Percentiles rank a stretch among this genome's conserved stretches.
phyloP scores from a whole-genome alignment of 2,888 invertebrate genomes.

The Synergus itoensis region DNA sequence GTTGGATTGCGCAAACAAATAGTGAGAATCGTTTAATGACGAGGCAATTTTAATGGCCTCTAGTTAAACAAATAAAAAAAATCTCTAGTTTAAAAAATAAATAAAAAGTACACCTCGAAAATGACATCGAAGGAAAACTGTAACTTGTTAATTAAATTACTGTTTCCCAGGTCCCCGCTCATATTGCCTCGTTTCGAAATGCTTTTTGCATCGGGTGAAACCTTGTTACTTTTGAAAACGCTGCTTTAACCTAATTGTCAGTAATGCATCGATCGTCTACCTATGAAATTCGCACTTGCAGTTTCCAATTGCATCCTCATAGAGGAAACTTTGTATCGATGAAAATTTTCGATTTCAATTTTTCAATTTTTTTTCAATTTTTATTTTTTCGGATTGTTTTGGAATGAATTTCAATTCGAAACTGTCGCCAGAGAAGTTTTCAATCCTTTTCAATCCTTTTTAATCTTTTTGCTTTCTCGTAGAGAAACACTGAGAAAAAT shows the following conservation, averaged over 20 bases:
- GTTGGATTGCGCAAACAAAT: background rate
- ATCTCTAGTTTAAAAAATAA: background rate
- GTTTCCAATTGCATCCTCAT: background rate
- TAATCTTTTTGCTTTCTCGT: no score
- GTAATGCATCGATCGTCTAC: constrained; percentile 3
- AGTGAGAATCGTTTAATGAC: constrained; percentile 6
- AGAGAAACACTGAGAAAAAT: no score
- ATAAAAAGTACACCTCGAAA: background rate
- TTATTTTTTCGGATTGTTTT: no score
- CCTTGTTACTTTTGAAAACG: constrained; percentile 47
- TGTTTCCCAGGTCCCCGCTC: constrained; percentile 24
- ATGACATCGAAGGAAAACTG: constrained; percentile 37
- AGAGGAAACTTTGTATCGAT: no score
- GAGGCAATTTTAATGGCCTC: constrained; percentile 41
- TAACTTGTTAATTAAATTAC: constrained; percentile 52
- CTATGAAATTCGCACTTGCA: background rate
- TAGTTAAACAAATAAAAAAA: constrained; percentile 17
- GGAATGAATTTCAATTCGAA: no score
- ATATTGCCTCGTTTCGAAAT: constrained; percentile 37
- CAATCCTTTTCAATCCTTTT: no score
- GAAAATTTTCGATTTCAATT: no score
- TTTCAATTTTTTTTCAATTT: no score
- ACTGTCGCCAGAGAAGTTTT: no score
- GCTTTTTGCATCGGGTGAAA: constrained; percentile 45
- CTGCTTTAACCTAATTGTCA: constrained; percentile 2